phyloP scores from a whole-genome alignment of 2,113 vertebrate species.

The Himantopus leucocephalus region DNA sequence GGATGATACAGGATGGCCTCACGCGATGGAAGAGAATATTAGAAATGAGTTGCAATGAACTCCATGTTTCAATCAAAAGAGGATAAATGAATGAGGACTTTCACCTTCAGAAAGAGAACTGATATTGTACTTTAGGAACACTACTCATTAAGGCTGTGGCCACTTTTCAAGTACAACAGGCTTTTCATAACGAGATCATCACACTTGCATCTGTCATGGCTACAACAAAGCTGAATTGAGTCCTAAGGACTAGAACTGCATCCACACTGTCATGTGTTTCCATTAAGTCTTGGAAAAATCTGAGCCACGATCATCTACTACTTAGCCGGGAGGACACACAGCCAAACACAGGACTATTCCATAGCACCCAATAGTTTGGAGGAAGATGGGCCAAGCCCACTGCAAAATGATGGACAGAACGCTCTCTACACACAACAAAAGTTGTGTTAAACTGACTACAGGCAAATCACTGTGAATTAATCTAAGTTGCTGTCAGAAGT shows the following conservation, averaged over 20 bases:
- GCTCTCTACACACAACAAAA: neutral
- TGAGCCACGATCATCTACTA: neutral
- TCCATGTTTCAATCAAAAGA: slow-evolving; percentile 41
- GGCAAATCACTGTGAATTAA: neutral
- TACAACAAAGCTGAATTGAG: neutral
- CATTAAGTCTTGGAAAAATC: neutral
- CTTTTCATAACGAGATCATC: slow-evolving; percentile 23
- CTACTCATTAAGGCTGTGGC: slow-evolving; percentile 15
- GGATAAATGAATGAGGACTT: slow-evolving; percentile 39
- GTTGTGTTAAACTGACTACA: neutral
- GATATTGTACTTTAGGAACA: neutral
- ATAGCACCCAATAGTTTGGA: neutral
- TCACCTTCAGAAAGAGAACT: slow-evolving; percentile 9
- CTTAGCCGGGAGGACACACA: neutral
- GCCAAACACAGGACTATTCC: neutral
- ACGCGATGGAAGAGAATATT: neutral
- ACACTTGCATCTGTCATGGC: slow-evolving; percentile 20
- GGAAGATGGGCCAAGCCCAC: neutral
- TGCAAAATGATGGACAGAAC: neutral
- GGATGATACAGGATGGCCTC: slow-evolving; percentile 5
- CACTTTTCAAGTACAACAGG: slow-evolving; percentile 18
- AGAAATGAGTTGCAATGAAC: slow-evolving; percentile 42
- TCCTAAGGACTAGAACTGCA: neutral
- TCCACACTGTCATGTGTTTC: neutral
- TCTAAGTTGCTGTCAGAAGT: neutral